A percentile compares a stretch with the other conserved stretches of the same genome.
Conservation (phyloP, 2,113 vertebrate species). For the Willisornis vidua region DNA sequence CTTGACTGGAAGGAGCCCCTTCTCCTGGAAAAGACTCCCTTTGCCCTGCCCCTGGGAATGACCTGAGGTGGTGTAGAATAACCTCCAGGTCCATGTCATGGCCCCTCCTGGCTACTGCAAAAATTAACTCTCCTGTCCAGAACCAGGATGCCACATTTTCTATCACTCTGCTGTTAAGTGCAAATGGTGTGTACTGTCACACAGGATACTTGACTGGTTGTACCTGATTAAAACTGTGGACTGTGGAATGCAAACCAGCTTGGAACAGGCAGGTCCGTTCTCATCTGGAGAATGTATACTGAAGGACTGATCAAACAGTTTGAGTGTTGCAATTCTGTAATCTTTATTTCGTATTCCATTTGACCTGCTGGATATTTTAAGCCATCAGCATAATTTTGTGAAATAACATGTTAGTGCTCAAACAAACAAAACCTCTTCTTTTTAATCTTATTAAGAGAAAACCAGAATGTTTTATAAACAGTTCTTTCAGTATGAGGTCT, state of each 20-base stretch:
- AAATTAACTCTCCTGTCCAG: neutral
- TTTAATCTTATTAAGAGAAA: neutral
- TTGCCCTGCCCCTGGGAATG: neutral
- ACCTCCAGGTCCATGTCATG: neutral
- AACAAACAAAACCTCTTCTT: neutral
- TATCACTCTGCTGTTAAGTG: neutral
- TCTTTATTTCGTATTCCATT: neutral
- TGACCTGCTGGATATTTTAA: neutral
- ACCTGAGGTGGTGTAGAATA: neutral
- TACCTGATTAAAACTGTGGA: neutral
- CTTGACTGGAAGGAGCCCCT: neutral
- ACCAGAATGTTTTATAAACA: neutral
- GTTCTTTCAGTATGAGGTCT: neutral
- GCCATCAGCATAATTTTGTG: neutral
- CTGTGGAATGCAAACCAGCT: neutral
- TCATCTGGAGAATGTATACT: neutral
- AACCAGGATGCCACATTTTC: neutral
- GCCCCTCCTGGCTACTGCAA: fast-evolving
- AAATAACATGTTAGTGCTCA: neutral
- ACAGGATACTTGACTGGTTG: neutral
- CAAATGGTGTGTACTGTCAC: neutral
- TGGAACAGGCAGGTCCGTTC: neutral
- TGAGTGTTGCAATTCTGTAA: neutral
- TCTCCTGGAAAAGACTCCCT: neutral
- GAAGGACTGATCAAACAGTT: neutral